Conservation (phyloP, 2,888 invertebrate species). For the Microctonus aethiopoides region DNA sequence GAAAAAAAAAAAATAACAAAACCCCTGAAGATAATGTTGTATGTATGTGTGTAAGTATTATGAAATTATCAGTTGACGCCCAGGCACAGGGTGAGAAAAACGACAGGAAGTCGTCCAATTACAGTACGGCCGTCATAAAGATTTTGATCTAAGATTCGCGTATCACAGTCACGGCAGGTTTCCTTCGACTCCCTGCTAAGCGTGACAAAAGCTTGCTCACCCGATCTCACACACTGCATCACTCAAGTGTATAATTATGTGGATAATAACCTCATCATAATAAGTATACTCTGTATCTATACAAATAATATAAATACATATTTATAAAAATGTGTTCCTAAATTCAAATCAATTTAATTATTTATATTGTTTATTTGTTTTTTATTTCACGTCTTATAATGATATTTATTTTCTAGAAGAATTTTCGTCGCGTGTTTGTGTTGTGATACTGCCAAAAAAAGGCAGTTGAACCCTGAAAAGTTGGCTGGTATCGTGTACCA, state of each 20-base stretch:
- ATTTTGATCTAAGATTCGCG: conserved; percentile 26
- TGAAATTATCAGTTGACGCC: not conserved
- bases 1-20: not conserved
- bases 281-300: too few relatives aligned
- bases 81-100: conserved; percentile 2
- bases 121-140: conserved; percentile 26
- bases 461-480: not conserved
- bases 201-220: conserved; percentile 18
- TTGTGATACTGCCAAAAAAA: not conserved
- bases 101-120: conserved; percentile 34
- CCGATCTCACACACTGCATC: not conserved
- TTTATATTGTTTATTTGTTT: not conserved
- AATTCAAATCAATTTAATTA: not conserved
- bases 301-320: too few relatives aligned
- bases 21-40: not conserved
- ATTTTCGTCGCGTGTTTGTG: not conserved
- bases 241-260: not conserved
- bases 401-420: too few relatives aligned
- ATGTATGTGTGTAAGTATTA: not conserved
- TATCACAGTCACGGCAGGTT: conserved; percentile 28
- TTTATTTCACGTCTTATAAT: not conserved
- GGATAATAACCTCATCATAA: too few relatives aligned
- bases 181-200: conserved; percentile 20
- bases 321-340: not conserved
- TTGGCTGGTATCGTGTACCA: not conserved